Base-by-base conservation (phyloP, 2,888 invertebrate species). In the Aspidiotus rigidus region DNA sequence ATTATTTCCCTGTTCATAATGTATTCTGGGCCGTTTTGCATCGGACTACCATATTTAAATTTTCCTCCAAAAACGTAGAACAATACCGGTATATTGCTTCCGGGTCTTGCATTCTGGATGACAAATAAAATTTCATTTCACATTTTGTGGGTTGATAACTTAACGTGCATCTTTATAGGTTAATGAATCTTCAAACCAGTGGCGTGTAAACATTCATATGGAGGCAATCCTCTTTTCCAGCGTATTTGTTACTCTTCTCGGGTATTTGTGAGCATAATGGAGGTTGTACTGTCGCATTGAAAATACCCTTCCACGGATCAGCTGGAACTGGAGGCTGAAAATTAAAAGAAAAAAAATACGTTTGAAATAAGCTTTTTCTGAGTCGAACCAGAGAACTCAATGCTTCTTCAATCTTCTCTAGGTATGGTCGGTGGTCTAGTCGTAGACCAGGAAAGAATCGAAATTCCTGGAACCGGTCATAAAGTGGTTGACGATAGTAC, bases 141-240 rank as follows among this genome's bases (percentile, higher is more conserved):
- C 2, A 28, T 28, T 3, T 28, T 28, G 1, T 28, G 28, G 28
- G 1, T 28, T 28, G 28, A 5, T 1, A 5, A 28, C 2, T 3
- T 28, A 28, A 28, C 1, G 5, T 3, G 5, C 5, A 5, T 28
- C 28, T 28, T 5, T 28, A 28, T 28, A 28, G 28, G 5, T 5
- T 28, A 5, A 28, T 1, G 5, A 28, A 3, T 28, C 5, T 28
- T 28, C 28, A 28, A 28, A 78, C 77, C 73, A 76, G 73, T 73
- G 75, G 76, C 40, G 78, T 79, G 71, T 76, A 77, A 39, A 83
- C 79, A 75, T 82, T 83, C 39, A 83, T 73, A 74, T 80, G 80
- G 7, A 83, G 74, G 71, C 83, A 83, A 74, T 83, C 81, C 75
- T 83, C 83, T 7, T 78, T 76, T 54, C 83, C 83, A 13, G 79